Evolutionary conservation across 2,888 invertebrate species (phyloP), one percentile per base, ranked within the genome.

Genomic region (Leuctra nigra): DNA sequence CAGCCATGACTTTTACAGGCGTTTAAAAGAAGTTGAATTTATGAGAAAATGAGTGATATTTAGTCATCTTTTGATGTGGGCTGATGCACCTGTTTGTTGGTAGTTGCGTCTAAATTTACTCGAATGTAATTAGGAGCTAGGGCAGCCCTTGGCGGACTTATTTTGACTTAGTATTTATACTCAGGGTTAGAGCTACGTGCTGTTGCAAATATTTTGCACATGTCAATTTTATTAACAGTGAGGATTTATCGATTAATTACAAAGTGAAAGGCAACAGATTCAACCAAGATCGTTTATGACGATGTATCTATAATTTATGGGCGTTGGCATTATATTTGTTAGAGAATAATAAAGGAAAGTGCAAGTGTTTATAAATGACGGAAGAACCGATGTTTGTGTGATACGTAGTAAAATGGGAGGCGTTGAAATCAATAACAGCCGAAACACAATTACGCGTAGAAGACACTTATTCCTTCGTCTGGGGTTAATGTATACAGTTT

Each of bases 361-460:
- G 22, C n/a, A n/a, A 23, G 7, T 39, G 22, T 44, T n/a, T 23
- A 20, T 16, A 39, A 16, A 39, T 39, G 4, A 44, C 44, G 44
- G 16, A 16, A 25, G 24, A 16, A 29, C 25, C 2, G 29, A 50
- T 50, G 33, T 33, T 47, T 41, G 35, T 29, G 11, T 4, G 24
- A 57, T 36, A 36, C 24, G 1, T 57, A 57, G 57, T 57, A 57
- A 46, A 39, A 53, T 47, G 53, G 53, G 53, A 57, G 57, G 57
- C 57, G 57, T 57, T 46, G 52, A 56, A 56, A 60, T 53, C 54
- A 54, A 54, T 58, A 56, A 35, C 48, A 50, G 13, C n/a, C 41
- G 24, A 54, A 36, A 29, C 25, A 35, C 23, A 13, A 58, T 35
- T 25, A 47, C 33, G 18, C 36, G 39, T 35, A 44, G 25, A 7